phyloP scores from a whole-genome alignment of 2,797 vertebrate species.

The Chrosomus eos region DNA sequence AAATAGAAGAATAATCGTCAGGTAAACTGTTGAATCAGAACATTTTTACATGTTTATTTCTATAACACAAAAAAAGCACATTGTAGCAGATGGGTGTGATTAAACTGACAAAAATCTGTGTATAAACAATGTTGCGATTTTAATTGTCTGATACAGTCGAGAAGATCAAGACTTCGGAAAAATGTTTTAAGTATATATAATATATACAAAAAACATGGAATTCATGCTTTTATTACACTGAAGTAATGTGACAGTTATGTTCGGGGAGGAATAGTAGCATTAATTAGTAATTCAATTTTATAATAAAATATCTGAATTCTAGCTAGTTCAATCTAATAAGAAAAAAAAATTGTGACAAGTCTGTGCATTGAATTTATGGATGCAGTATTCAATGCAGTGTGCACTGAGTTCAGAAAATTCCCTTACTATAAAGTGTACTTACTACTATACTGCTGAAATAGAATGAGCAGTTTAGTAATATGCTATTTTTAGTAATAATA shows the following conservation, averaged over 20 bases:
- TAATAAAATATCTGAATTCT: neutral
- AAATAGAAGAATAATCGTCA: neutral
- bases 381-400: neutral
- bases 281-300: neutral
- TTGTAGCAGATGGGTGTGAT: neutral
- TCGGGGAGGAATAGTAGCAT: neutral
- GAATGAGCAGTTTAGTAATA: neutral
- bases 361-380: neutral
- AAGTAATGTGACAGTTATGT: neutral
- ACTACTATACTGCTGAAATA: neutral
- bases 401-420: neutral
- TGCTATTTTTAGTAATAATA: neutral
- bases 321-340: neutral
- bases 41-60: neutral
- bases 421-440: neutral
- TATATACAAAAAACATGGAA: neutral
- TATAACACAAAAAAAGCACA: neutral
- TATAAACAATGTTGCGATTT: neutral
- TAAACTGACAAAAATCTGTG: neutral
- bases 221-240: neutral
- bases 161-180: neutral
- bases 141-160: neutral
- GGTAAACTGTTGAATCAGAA: neutral
- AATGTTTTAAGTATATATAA: neutral
- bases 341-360: neutral